Evolutionary conservation across 1,140 invertebrate genomes (phyloP).

Genomic region (Neoseiulus cucumeris): DNA sequence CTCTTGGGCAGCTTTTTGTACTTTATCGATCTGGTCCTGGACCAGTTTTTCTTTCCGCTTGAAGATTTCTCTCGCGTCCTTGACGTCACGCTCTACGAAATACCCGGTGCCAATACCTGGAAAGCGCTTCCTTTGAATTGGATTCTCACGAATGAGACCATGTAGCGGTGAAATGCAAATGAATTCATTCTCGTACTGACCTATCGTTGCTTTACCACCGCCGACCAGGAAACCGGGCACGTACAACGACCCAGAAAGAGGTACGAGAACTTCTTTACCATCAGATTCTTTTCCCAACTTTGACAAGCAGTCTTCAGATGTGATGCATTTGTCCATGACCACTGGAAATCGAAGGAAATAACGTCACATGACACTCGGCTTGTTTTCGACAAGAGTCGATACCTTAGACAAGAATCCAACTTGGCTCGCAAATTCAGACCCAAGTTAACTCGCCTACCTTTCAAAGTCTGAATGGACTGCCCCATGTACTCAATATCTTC

Average conservation of each 20-base stretch:
- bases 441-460: neutral
- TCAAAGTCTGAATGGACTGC: neutral
- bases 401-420: too few relatives aligned
- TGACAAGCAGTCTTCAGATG: neutral
- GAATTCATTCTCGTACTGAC: too few relatives aligned
- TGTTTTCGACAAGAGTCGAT: too few relatives aligned
- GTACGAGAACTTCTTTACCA: conserved; percentile 1
- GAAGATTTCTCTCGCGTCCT: neutral
- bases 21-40: conserved; percentile 4
- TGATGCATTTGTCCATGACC: conserved; percentile 7
- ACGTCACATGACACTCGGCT: neutral
- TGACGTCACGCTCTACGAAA: neutral
- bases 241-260: neutral
- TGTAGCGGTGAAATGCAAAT: too few relatives aligned
- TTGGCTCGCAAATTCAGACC: neutral
- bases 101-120: conserved; percentile 8
- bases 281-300: neutral
- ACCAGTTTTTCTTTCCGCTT: neutral
- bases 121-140: neutral
- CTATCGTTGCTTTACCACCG: neutral
- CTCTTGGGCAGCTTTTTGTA: neutral
- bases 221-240: neutral
- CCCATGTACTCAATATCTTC: conserved; percentile 7
- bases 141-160: too few relatives aligned
- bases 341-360: neutral